Base-by-base conservation (phyloP, 2,113 vertebrate species). In the Tachuris rubrigastra region DNA sequence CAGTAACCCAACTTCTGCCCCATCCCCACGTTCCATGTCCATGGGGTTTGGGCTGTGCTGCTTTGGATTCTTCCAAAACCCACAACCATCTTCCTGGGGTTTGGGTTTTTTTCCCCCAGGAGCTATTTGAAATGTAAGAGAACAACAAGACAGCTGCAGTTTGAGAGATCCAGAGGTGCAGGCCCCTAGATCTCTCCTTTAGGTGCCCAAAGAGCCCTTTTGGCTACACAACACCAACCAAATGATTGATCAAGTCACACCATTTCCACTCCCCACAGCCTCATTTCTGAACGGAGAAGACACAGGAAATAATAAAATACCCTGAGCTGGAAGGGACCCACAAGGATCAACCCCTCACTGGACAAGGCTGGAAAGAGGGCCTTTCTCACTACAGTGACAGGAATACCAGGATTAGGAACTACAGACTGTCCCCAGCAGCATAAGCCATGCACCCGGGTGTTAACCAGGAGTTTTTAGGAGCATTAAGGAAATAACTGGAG, bases 401-500 rank as follows among this genome's bases (percentile, higher is more conserved):
- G 10, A 52, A 27, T 5, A 8, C 13, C 3, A 0, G 4, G 30
- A 10, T 2, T 3, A 1, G 0, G 5, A 25, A 1, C 19, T 20
- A 10, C 20, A 42, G 22, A 2, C 27, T 28, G 3, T 13, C 19
- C 41, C 13, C 20, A 9, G 47, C 49, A 65, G 62, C 14, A 1
- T 0, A 1, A 10, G 35, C 37, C 47, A 16, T 6, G 0, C 37
- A 4, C 6, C 35, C 8, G 1, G 18, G 9, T 2, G 15, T 19
- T 1, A 33, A 8, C 50, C 37, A 3, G 1, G 0, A 4, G 62
- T 7, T 25, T 27, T 49, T 3, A 37, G 39, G 82, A 37, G 74
- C 68, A 56, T 30, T 23, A 33, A 59, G 23, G 27, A 65, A 52
- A 27, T 8, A 3, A 0, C 33, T 30, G 39, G 72, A 50, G 72